Base-by-base conservation (phyloP, 2,113 vertebrate genomes). In the Noctilio leporinus region DNA sequence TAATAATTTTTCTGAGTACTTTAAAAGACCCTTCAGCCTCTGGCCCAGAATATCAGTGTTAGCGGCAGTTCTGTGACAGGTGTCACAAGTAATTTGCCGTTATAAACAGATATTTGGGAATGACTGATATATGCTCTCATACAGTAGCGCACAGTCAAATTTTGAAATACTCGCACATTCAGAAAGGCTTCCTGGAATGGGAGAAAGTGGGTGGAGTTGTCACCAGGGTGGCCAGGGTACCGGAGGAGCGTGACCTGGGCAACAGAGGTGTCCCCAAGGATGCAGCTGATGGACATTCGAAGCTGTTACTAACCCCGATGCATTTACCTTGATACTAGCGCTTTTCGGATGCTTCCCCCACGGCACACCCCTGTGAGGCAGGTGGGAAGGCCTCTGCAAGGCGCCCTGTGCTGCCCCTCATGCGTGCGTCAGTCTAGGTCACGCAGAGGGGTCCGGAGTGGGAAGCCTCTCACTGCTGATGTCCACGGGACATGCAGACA, bases 371-470 rank as follows among this genome's bases (percentile, higher is more conserved):
- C 10, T 22, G 1, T 4, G 10, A 20, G 75, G 15, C 7, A 7
- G 1, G 24, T 0, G 9, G 8, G 33, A 53, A 43, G 26, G 35
- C 38, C 30, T 92, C 55, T 26, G 35, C 16, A 7, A 15, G 3
- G 6, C 43, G 1, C 4, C 2, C 3, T 64, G 40, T 4, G 22
- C 47, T 4, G 22, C 10, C 20, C 64, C 4, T 10, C 40, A 19
- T 73, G 17, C 0, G 2, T 15, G 43, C 38, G 28, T 40, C 9
- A 7, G 16, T 1, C 28, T 0, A 9, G 75, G 38, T 4, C 64
- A 17, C 35, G 0, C 5, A 38, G 43, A 24, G 4, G 0, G 7
- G 12, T 1, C 3, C 19, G 6, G 45, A 49, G 5, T 4, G 22
- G 47, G 64, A 38, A 40, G n/a, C 16, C 6, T 40, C 24, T 57